Evolutionary conservation across 2,888 invertebrate genomes (phyloP).

Genomic region (Marasmarcha lunaedactyla): DNA sequence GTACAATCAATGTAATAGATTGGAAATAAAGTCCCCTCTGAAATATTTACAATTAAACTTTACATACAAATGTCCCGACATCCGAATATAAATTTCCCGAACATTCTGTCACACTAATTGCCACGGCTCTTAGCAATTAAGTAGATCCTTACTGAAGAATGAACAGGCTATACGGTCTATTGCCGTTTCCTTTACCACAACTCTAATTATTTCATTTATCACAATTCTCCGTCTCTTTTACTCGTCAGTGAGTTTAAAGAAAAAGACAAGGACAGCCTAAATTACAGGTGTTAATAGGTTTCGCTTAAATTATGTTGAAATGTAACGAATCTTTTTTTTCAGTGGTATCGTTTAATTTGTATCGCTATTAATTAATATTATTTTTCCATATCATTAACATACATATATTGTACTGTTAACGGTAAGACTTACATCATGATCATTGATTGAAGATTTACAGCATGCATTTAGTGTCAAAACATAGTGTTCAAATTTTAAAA

Average conservation of each 20-base stretch:
- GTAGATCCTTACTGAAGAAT: conserved; percentile 34
- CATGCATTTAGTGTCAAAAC: too few relatives aligned
- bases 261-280: background rate
- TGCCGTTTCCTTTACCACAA: conserved; percentile 42
- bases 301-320: background rate
- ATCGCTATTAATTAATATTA: too few relatives aligned
- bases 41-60: too few relatives aligned
- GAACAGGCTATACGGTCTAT: conserved; percentile 47
- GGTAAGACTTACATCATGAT: too few relatives aligned
- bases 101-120: conserved; percentile 30
- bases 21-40: too few relatives aligned
- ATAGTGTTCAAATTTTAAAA: too few relatives aligned
- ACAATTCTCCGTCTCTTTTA: background rate
- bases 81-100: conserved; percentile 5
- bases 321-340: background rate
- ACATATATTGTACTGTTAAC: too few relatives aligned
- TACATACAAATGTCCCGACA: too few relatives aligned
- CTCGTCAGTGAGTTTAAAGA: background rate
- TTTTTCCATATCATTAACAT: too few relatives aligned
- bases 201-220: conserved; percentile 7
- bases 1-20: too few relatives aligned
- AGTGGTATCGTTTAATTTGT: background rate
- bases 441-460: too few relatives aligned
- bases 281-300: background rate
- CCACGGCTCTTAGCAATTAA: conserved; percentile 38